Evolutionary conservation across 64 coral and sea anemone species (phyloP).

Genomic region (Actinia tenebrosa): DNA sequence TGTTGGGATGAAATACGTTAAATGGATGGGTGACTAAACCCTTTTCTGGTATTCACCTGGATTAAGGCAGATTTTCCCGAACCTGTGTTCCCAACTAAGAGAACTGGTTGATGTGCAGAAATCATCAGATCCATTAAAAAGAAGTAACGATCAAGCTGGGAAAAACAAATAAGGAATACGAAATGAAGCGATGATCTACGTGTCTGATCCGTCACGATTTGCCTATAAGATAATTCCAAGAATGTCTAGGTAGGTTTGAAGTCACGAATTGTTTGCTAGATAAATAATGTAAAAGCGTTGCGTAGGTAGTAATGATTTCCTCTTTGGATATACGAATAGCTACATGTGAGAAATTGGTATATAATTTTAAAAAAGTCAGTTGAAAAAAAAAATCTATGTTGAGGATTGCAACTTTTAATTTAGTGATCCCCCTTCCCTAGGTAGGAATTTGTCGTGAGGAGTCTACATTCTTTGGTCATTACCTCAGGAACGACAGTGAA

Average conservation of each 20-base stretch:
- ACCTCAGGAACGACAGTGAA: conserved; percentile 90
- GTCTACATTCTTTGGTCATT: neutral
- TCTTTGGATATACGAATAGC: too few relatives aligned
- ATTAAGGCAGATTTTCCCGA: conserved; percentile 78
- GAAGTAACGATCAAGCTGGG: conserved; percentile 77
- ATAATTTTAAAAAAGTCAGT: neutral
- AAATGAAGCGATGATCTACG: neutral
- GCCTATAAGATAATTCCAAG: too few relatives aligned
- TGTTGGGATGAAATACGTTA: too few relatives aligned
- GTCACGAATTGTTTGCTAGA: too few relatives aligned
- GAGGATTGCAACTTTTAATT: neutral
- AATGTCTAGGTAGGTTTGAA: too few relatives aligned
- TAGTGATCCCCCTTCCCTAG: too few relatives aligned
- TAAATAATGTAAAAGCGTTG: too few relatives aligned
- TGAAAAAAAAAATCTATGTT: neutral
- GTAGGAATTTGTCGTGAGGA: too few relatives aligned
- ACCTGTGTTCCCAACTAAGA: conserved; percentile 84
- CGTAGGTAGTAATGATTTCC: too few relatives aligned
- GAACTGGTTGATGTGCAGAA: conserved; percentile 54
- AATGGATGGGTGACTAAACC: too few relatives aligned
- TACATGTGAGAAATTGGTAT: too few relatives aligned
- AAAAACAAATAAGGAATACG: conserved; percentile 4
- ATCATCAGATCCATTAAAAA: conserved; percentile 83
- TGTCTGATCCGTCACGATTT: too few relatives aligned
- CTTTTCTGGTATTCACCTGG: conserved; percentile 42